Conservation (phyloP, 2,888 invertebrate species). For the Gasteruption jaculator region DNA sequence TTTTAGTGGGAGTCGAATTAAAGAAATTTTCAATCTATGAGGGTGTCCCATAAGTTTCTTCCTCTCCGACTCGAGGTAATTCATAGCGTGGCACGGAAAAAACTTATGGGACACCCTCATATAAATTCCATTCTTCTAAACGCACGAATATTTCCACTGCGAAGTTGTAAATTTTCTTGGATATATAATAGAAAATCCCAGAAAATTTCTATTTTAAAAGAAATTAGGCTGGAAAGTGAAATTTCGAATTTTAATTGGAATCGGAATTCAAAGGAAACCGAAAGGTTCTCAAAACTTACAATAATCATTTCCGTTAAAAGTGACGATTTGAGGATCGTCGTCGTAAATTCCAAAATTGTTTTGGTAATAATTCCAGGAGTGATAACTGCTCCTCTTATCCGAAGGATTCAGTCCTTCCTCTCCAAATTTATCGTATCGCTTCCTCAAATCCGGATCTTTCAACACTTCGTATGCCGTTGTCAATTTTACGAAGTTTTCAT, state of each 20-base stretch:
- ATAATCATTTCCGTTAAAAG: slow-evolving; percentile 70
- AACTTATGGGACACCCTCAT: too few relatives aligned
- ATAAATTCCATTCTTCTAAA: background rate
- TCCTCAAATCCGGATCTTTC: slow-evolving; percentile 75
- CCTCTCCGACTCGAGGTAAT: too few relatives aligned
- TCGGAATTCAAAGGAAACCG: too few relatives aligned
- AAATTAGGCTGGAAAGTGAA: too few relatives aligned
- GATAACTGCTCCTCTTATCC: slow-evolving; percentile 63
- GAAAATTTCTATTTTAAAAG: too few relatives aligned
- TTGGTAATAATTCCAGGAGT: slow-evolving; percentile 76
- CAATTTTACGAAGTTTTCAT: slow-evolving; percentile 72
- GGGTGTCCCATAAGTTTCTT: too few relatives aligned
- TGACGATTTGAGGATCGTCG: slow-evolving; percentile 77
- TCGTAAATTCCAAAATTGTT: slow-evolving; percentile 83
- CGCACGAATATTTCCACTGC: background rate
- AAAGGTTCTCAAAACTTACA: slow-evolving; percentile 55
- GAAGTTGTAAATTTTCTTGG: slow-evolving; percentile 1
- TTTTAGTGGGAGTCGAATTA: too few relatives aligned
- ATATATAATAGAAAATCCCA: too few relatives aligned
- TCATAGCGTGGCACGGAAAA: too few relatives aligned
- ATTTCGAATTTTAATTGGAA: too few relatives aligned
- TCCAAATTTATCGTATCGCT: slow-evolving; percentile 76
- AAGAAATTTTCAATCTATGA: background rate
- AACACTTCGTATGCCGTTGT: slow-evolving; percentile 83
- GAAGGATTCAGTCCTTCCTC: slow-evolving; percentile 64